Evolutionary conservation across 2,797 vertebrate species (phyloP), one percentile per base, ranked within the genome.

Genomic region (Chaetodon trifasciatus): DNA sequence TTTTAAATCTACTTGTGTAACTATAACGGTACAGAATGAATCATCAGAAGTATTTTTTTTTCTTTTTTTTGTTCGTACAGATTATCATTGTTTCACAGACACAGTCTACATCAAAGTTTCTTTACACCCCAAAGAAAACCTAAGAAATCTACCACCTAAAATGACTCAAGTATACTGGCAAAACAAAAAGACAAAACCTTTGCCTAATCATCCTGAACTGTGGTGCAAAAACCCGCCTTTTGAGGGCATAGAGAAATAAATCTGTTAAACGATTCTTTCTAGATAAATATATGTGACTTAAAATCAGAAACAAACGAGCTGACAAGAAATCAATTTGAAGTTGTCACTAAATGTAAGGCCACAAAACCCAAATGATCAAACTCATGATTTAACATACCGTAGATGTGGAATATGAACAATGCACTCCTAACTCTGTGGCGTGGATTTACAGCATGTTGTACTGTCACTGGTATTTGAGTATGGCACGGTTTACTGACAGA

Each of bases 261-360:
- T 82, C 78, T 83, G 63, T 17, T 58, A 84, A 79, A 74, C 81
- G 32, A 79, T 74, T 82, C 78, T 84, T 75, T 65, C 79, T 60
- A 85, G 68, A 88, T 84, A 75, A 88, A 81, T 86, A 83, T 70
- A 74, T 77, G 61, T 70, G 62, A 87, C 37, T 82, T 10, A 21
- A 83, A 82, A 78, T 70, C 53, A 64, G 44, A 76, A 79, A n/a
- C 7, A 70, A 73, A 83, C 47, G 0, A 64, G 11, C 49, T 21
- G 56, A 86, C 69, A 60, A 17, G 23, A 83, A 83, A 74, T 56
- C 19, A 79, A 74, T 61, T 21, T 21, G 1, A 80, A 82, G 60
- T 71, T 60, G 78, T 85, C 68, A 87, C 88, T 86, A 83, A 88
- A 92, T 89, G 93, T 94, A 94, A 95, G 94, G 93, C 93, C 93